Base-by-base conservation (phyloP, 2,888 invertebrate genomes). In the Dorcus parallelipipedus region DNA sequence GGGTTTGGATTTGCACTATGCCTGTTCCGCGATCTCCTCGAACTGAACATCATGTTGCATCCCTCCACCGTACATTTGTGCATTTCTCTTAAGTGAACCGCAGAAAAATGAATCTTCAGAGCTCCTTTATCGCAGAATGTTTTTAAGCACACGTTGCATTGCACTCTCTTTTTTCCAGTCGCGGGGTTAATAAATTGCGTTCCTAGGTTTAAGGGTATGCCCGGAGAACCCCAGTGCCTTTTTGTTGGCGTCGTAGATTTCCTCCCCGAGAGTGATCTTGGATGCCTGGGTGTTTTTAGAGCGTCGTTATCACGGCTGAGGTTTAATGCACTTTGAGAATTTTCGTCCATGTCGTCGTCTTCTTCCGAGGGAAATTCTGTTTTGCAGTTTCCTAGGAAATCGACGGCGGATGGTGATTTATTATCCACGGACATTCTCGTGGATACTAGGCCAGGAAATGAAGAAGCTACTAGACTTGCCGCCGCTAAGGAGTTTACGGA, bases 91-190 rank as follows among this genome's bases (percentile, higher is more conserved):
- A 98, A 80, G 76, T 99, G 99, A 8, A 99, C 99, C 0, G 99
- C 99, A 52, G 97, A 97, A 76, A 97, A 98, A 78, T 99, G 99
- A 6, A 99, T 99, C 81, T 99, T 99, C 23, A 99, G 83, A 1
- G 99, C 99, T 61, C 98, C 99, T 81, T 99, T 99, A 82, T 99
- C 99, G 83, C 99, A 99, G 81, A 99, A 99, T 10, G 98, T 98
- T 81, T 99, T 99, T 61, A 97, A 82, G 76, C 99, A 99, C 43
- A 97, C 96, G 71, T 97, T 95, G 79, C 99, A 99, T 76, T 97
- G 95, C 3, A 98, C 97, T 64, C 98, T 86, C 75, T 97, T 97
- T 79, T 98, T 98, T 0, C 95, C 95, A 0, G 95, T 95, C 0
- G 93, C 88, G 1, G 95, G 95, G 74, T 95, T 95, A 38, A 95